Evolutionary conservation across 2,888 invertebrate genomes (phyloP), one percentile per base, ranked within the genome.

Genomic region (Orchesellides sinensis): DNA sequence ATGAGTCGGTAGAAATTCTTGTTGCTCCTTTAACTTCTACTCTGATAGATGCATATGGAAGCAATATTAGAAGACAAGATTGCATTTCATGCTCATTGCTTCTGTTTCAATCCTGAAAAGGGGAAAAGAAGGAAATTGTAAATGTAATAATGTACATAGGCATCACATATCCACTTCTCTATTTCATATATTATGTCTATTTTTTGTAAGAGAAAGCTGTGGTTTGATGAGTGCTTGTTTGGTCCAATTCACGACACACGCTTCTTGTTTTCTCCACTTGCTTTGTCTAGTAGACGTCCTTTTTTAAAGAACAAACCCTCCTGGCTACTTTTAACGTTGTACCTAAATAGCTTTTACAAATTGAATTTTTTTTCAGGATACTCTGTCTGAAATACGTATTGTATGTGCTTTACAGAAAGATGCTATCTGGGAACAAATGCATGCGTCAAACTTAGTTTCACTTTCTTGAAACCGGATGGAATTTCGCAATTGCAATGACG

Each of bases 331-430:
- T 75, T 70, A 40, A 75, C 75, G 75, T 82, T 82, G 75, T 82
- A 82, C 70, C 82, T 75, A 82, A 81, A 82, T 75, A 70, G 82
- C 75, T 82, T 35, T 82, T 75, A 82, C 82, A 82, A 82, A 82
- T 82, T 82, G 82, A 82, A 82, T 82, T 82, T 81, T 81, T 82
- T 70, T 75, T 75, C 75, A 82, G 75, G n/a, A 70, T 75, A 52
- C 40, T 40, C 40, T n/a, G 40, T 40, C 40, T 2, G 40, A 40
- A 1, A 40, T 40, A 2, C 40, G 10, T 40, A 40, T 40, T 14
- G 14, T 40, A 5, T n/a, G n/a, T n/a, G n/a, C n/a, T n/a, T n/a
- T n/a, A n/a, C n/a, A n/a, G n/a, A n/a, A n/a, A n/a, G n/a, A n/a
- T n/a, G n/a, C n/a, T n/a, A n/a, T n/a, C n/a, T n/a, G n/a, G n/a